These are phyloP conservation scores for Pseudococcus longispinus DNA, from an alignment of 2,888 invertebrate species.

Conservation along the genomic window DNA sequence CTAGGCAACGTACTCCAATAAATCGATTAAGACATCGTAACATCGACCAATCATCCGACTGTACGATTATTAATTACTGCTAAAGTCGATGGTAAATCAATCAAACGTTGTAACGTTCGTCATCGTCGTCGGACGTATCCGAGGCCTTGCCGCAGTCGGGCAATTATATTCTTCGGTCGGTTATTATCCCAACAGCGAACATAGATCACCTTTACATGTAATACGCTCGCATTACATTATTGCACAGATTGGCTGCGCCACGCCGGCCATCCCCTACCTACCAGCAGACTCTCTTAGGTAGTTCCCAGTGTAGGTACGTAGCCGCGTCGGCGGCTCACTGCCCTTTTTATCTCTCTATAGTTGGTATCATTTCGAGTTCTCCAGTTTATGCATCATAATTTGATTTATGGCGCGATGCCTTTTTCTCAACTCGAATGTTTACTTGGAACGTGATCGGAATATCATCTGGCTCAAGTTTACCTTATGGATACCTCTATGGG, in stretches of 20 bases:
- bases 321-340: not conserved
- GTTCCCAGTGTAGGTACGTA: not conserved
- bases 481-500: not conserved
- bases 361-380: conserved; percentile 48
- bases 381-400: conserved; percentile 52
- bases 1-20: not conserved
- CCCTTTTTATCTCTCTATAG: conserved; percentile 42
- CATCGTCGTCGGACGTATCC: not conserved
- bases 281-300: not conserved
- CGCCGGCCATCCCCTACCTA: not conserved
- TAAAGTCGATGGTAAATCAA: conserved; percentile 8
- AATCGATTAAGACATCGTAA: conserved; percentile 38
- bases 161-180: conserved; percentile 22
- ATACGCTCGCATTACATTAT: conserved; percentile 44
- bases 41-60: not conserved
- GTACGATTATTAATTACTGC: not conserved
- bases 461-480: conserved; percentile 39
- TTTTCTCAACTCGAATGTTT: conserved; percentile 52
- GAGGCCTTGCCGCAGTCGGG: not conserved
- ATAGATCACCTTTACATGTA: conserved; percentile 50
- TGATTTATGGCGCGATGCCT: conserved; percentile 52
- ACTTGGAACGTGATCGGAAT: conserved; percentile 53
- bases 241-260: conserved; percentile 18
- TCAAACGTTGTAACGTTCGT: not conserved
- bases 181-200: conserved; percentile 16